Evolutionary conservation across 2,113 vertebrate species (phyloP).

Genomic region (Gymnocephalus cernua): DNA sequence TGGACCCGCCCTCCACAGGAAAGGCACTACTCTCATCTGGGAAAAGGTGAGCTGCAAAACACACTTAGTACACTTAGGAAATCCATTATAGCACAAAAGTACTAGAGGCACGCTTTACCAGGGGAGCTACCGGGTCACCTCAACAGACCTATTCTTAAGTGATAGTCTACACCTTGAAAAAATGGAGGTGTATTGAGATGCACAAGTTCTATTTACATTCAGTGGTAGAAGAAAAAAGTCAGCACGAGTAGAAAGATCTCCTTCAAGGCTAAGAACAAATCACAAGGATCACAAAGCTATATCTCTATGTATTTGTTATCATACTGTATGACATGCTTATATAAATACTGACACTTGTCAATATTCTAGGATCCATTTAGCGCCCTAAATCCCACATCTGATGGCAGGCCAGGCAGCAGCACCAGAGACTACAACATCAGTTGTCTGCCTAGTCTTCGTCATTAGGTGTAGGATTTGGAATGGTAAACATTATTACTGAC

Average conservation of each 20-base stretch:
- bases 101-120: no score
- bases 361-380: neutral
- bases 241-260: neutral
- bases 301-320: neutral
- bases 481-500: no score
- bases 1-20: conserved; percentile 89
- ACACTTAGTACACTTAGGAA: no score
- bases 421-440: neutral
- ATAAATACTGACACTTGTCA: neutral
- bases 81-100: no score
- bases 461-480: no score
- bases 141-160: neutral
- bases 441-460: no score
- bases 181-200: neutral
- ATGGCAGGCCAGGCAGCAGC: neutral
- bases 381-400: neutral
- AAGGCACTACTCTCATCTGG: conserved; percentile 94
- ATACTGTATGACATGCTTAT: neutral
- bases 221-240: neutral
- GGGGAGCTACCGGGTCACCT: no score
- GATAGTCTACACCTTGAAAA: neutral
- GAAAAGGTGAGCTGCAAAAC: conserved; percentile 87
- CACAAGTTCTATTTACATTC: neutral
- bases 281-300: neutral
- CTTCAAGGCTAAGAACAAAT: neutral